Evolutionary conservation across 2,888 invertebrate genomes (phyloP).

Genomic region (Eupithecia pulchellata): DNA sequence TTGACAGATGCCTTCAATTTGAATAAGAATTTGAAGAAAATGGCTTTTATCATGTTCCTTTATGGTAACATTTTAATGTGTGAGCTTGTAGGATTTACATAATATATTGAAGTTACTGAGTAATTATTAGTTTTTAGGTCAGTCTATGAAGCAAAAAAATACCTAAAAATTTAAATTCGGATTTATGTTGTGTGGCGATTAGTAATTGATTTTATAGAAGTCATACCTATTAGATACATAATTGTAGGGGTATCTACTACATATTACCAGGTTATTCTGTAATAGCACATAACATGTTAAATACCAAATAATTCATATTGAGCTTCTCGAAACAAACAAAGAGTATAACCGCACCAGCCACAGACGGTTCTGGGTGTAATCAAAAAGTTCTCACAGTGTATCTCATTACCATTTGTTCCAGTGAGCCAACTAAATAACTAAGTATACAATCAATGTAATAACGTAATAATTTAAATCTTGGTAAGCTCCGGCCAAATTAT

Average conservation of each 20-base stretch:
- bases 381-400: constrained; percentile 31
- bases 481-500: constrained; percentile 75
- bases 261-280: not conserved
- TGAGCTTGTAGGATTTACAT: no score
- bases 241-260: not conserved
- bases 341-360: not conserved
- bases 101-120: no score
- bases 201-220: not conserved
- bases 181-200: not conserved
- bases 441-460: constrained; percentile 60
- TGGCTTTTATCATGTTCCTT: not conserved
- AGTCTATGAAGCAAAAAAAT: not conserved
- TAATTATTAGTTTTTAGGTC: no score
- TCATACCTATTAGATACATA: not conserved
- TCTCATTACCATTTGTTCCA: constrained; percentile 37
- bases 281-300: not conserved
- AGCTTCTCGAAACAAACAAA: not conserved
- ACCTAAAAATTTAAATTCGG: not conserved
- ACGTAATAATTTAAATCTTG: constrained; percentile 66
- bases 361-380: not conserved
- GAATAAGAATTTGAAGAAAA: constrained; percentile 9
- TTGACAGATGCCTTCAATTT: constrained; percentile 31
- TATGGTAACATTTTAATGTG: not conserved
- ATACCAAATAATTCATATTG: not conserved
- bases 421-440: constrained; percentile 44